Conservation (phyloP, 2,888 invertebrate genomes). For the Leptopilina drosophilae region DNA sequence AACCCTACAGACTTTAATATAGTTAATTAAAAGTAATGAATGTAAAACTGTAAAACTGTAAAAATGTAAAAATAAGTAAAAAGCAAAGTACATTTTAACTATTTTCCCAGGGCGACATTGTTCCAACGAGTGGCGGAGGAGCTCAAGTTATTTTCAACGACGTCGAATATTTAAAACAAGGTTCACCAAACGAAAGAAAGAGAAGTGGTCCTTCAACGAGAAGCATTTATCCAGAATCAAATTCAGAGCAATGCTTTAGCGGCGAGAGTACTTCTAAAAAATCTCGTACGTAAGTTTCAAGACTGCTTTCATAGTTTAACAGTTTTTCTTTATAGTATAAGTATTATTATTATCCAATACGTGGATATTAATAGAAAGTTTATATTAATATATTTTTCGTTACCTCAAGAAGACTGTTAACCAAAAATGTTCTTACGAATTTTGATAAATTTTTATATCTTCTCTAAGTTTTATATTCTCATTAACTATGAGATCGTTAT, state of each 20-base stretch:
- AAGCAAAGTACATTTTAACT: slow-evolving; percentile 20
- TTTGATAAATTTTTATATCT: neutral
- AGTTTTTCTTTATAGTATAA: too few species aligned
- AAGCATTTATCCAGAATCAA: slow-evolving; percentile 43
- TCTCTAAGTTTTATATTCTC: neutral
- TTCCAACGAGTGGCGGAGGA: slow-evolving; percentile 95
- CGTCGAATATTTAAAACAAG: slow-evolving; percentile 90
- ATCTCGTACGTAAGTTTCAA: slow-evolving; percentile 45
- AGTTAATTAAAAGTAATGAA: too few species aligned
- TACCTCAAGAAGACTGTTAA: neutral
- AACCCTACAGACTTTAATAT: too few species aligned
- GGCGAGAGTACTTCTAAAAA: slow-evolving; percentile 51
- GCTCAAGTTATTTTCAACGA: slow-evolving; percentile 96
- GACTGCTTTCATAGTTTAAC: too few species aligned
- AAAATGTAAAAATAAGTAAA: neutral
- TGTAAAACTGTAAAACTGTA: neutral
- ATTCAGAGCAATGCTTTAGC: slow-evolving; percentile 23
- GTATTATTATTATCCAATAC: too few species aligned
- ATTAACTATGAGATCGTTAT: neutral
- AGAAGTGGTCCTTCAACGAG: slow-evolving; percentile 53
- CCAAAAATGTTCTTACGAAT: neutral
- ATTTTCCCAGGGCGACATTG: slow-evolving; percentile 86
- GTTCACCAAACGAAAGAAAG: slow-evolving; percentile 80
- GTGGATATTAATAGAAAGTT: neutral
- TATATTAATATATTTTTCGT: slow-evolving; percentile 7